Evolutionary conservation across 2,797 vertebrate genomes (phyloP), one percentile per base, ranked within the genome.

Genomic region (Tenualosa thibaudeaui): DNA sequence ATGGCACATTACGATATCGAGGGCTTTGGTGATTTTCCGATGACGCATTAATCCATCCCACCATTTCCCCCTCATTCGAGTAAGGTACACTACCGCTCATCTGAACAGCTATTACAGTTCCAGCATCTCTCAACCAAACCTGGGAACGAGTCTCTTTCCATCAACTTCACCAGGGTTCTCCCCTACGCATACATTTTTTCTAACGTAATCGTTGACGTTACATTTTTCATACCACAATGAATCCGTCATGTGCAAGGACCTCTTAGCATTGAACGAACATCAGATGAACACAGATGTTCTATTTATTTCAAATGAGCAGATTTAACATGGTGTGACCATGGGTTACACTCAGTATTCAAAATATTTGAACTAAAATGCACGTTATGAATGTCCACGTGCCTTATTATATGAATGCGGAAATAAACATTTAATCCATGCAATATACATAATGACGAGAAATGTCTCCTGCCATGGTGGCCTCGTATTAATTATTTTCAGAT

Each of bases 11-110:
- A 81, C 81, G 49, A 84, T 83, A 85, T 83, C 82, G 85, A 75
- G 78, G 82, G 65, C 83, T 89, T 85, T 83, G 85, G 86, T 90
- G 84, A 87, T 87, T 84, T 86, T 81, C 50, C 81, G 84, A 86
- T 87, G 88, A 88, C 85, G 84, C 84, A 83, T 86, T 86, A 83
- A 85, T 82, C 54, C 60, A 71, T 50, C 60, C 81, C 75, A 51
- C 71, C 71, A 78, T 78, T 78, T 19, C 71, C 71, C 71, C 37
- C 40, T 78, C 71, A 46, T 78, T 43, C 40, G 37, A 46, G 40
- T 78, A 46, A 40, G 40, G 71, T 46, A n/a, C 71, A 46, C 65
- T 40, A 78, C 40, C 71, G 37, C 71, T 78, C 71, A 46, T 78
- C 37, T 22, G 71, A 46, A 22, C 37, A 22, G 71, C 40, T 46